Percentiles rank a stretch among this genome's conserved stretches.
Conservation (phyloP, 2,113 vertebrate species). For the Pogonocichla stellata region DNA sequence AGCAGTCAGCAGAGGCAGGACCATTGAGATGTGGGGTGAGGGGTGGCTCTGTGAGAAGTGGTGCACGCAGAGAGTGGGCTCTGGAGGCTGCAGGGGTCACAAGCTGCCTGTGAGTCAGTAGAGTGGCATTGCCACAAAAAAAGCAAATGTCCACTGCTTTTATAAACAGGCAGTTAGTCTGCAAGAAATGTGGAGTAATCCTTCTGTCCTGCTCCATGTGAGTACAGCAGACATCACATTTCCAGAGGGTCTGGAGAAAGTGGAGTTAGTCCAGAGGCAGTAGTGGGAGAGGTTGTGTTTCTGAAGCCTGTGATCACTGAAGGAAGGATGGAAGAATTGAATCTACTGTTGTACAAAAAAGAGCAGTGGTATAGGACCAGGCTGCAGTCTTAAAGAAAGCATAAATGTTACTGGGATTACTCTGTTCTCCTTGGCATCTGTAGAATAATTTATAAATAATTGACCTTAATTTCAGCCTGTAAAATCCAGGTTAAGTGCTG, state of each 20-base stretch:
- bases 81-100: background rate
- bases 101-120: background rate
- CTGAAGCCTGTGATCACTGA: background rate
- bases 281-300: background rate
- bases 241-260: background rate
- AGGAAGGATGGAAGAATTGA: background rate
- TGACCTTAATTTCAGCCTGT: background rate
- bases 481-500: background rate
- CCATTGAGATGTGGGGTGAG: rapidly evolving
- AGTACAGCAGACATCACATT: rapidly evolving
- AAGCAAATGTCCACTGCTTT: background rate
- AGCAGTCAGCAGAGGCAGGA: background rate
- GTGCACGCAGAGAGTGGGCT: rapidly evolving
- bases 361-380: background rate
- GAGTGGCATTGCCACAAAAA: background rate
- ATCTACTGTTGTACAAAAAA: background rate
- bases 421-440: background rate
- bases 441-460: background rate
- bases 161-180: background rate
- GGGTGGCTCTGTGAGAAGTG: rapidly evolving
- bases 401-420: background rate
- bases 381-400: background rate
- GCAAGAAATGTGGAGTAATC: background rate
- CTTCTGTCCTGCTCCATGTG: background rate
- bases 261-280: background rate